Percentiles rank a stretch among this genome's conserved stretches.
Conservation (phyloP, 2,113 vertebrate species). For the Corythornis madagascariensis region DNA sequence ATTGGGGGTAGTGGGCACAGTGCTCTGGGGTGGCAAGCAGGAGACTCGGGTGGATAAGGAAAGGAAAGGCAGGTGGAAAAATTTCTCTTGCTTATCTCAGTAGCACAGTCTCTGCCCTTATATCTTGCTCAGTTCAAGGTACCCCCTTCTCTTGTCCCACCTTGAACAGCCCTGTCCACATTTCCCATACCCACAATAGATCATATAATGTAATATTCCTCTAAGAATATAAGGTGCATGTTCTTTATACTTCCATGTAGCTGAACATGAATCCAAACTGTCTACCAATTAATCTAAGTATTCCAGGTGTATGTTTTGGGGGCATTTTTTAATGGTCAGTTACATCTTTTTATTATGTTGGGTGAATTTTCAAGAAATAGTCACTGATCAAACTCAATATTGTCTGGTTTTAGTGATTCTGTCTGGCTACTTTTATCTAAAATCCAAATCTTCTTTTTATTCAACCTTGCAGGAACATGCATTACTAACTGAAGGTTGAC, state of each 20-base stretch:
- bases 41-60: not conserved
- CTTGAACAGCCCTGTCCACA: not conserved
- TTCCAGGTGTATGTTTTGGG: not conserved
- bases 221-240: not conserved
- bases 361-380: constrained; percentile 13
- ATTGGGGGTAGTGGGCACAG: not conserved
- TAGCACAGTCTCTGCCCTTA: not conserved
- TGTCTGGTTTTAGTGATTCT: constrained; percentile 41
- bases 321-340: not conserved
- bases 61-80: not conserved
- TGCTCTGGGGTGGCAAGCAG: not conserved
- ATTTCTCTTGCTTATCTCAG: not conserved
- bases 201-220: not conserved
- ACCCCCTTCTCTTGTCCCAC: not conserved
- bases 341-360: not conserved
- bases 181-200: not conserved
- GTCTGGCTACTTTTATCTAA: constrained; percentile 20
- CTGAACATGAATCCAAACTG: not conserved
- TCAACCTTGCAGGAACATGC: not conserved
- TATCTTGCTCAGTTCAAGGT: not conserved
- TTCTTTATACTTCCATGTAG: not conserved
- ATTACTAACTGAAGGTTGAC: constrained; percentile 21
- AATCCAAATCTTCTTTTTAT: constrained; percentile 45
- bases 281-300: not conserved
- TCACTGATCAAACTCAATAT: not conserved